Conservation (phyloP, 2,113 vertebrate genomes). For the Lanius ludovicianus region DNA sequence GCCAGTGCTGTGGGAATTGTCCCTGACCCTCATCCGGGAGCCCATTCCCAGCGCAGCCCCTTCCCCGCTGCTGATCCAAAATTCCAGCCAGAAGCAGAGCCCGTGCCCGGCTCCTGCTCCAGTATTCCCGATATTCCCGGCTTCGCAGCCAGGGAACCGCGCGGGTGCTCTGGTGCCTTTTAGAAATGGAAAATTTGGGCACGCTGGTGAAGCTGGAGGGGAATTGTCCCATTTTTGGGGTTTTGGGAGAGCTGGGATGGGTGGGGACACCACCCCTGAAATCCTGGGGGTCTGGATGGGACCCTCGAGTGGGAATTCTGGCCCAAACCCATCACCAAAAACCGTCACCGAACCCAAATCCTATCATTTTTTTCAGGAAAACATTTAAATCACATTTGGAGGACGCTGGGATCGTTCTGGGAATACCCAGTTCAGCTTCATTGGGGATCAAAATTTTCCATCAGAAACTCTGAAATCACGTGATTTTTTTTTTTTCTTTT, state of each 20-base stretch:
- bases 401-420: accelerated
- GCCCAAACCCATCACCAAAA: not conserved
- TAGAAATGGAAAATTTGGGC: not conserved
- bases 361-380: not conserved
- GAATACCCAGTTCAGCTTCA: accelerated
- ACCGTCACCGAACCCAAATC: not conserved
- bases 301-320: accelerated
- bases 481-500: no score
- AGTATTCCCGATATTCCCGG: not conserved
- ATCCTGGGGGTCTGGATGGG: accelerated
- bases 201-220: accelerated
- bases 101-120: accelerated
- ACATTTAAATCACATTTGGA: accelerated
- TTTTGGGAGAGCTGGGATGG: not conserved
- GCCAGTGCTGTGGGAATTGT: accelerated
- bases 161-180: accelerated
- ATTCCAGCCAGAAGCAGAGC: not conserved
- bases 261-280: no score
- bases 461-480: not conserved
- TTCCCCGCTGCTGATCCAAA: accelerated
- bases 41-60: not conserved
- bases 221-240: not conserved
- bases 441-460: not conserved
- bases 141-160: accelerated
- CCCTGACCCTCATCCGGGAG: accelerated